phyloP scores from a whole-genome alignment of 2,113 vertebrate genomes.

The Pavo muticus region DNA sequence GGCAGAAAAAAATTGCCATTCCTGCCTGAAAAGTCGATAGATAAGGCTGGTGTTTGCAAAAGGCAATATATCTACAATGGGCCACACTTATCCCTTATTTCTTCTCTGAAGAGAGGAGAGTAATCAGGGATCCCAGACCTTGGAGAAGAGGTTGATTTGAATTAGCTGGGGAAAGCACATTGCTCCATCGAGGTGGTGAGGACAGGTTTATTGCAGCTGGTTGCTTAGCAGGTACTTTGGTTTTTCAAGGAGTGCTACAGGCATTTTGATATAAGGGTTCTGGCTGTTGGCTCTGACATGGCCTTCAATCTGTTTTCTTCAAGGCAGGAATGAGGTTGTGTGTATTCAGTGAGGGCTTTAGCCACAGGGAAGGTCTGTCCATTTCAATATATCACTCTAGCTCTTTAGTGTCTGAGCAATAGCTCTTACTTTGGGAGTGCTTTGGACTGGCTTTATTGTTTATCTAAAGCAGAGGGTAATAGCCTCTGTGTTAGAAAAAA shows the following conservation, averaged over 20 bases:
- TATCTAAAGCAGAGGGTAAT: not conserved
- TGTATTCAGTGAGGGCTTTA: not conserved
- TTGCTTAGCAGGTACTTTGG: not conserved
- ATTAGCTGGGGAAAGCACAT: not conserved
- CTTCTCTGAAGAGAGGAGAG: not conserved
- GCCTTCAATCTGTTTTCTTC: not conserved
- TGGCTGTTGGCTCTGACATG: not conserved
- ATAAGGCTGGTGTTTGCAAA: not conserved
- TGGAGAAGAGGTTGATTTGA: not conserved
- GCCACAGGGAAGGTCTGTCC: not conserved
- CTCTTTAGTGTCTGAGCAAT: not conserved
- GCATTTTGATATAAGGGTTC: not conserved
- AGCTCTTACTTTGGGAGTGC: not conserved
- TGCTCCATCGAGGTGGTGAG: not conserved
- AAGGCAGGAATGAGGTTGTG: not conserved
- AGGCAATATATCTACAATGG: not conserved
- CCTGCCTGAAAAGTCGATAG: not conserved
- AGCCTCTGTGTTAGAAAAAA: not conserved
- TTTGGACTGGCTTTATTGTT: not conserved
- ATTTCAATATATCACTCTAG: not conserved
- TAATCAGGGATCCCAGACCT: not conserved
- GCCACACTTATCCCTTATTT: not conserved
- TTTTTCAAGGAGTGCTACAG: not conserved
- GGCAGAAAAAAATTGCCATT: not conserved
- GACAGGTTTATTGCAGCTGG: not conserved